Evolutionary conservation across 2,797 vertebrate species (phyloP).

Genomic region (Avahi laniger): DNA sequence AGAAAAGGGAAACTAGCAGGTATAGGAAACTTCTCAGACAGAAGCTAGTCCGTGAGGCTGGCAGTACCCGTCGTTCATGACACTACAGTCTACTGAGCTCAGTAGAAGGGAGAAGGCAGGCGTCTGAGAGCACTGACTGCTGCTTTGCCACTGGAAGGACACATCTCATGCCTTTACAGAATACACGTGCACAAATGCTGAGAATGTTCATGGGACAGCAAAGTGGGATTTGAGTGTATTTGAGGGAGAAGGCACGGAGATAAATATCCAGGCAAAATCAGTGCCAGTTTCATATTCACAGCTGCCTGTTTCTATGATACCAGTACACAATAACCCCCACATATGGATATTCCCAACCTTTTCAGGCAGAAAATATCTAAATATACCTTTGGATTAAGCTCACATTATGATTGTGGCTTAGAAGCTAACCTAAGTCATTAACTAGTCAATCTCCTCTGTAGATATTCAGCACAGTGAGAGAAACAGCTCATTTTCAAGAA

Average conservation of each 20-base stretch:
- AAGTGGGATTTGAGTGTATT: not conserved
- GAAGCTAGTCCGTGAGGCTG: not conserved
- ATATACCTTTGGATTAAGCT: not conserved
- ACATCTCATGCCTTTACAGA: not conserved
- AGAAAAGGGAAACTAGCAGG: not conserved
- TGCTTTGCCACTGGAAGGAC: not conserved
- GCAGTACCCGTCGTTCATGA: not conserved
- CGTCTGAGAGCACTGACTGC: not conserved
- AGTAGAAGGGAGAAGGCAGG: not conserved
- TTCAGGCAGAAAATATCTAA: not conserved
- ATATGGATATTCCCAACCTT: not conserved
- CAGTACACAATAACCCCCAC: not conserved
- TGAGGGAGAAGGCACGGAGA: not conserved
- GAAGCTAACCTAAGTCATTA: not conserved
- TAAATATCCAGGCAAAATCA: not conserved
- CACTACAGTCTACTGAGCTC: not conserved
- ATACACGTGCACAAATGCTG: not conserved
- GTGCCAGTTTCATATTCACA: not conserved
- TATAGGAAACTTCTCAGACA: not conserved
- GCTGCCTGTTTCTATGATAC: not conserved
- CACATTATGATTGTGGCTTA: not conserved
- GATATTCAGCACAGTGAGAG: not conserved
- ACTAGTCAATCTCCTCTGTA: not conserved
- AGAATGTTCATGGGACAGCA: not conserved
- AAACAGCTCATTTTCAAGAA: conserved; percentile 36